phyloP scores from a whole-genome alignment of 2,888 invertebrate species.

The Iphiclides podalirius region DNA sequence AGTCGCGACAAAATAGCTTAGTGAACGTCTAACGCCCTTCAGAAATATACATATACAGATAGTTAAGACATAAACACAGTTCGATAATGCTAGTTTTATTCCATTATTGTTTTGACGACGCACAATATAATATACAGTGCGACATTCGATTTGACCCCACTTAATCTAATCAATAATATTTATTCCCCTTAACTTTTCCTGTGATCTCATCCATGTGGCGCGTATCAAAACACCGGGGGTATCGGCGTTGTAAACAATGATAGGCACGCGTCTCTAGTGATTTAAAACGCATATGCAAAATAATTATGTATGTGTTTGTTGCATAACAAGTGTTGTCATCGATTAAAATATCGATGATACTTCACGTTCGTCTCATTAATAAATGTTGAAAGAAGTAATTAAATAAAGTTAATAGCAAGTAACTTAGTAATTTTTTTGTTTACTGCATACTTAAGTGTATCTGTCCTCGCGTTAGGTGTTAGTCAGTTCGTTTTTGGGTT shows the following conservation, averaged over 20 bases:
- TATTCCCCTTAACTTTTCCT: constrained; percentile 65
- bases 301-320: background rate
- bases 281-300: constrained; percentile 6
- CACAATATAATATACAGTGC: constrained; percentile 42
- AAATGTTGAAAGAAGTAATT: background rate
- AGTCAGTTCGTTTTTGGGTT: no score
- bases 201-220: constrained; percentile 63
- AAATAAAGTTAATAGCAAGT: background rate
- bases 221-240: constrained; percentile 32
- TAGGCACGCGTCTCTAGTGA: constrained; percentile 4
- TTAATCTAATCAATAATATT: constrained; percentile 59
- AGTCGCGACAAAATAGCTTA: no score
- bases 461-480: no score
- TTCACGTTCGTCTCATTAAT: background rate
- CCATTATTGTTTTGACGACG: constrained; percentile 60
- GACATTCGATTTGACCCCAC: constrained; percentile 48
- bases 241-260: constrained; percentile 25
- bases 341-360: constrained; percentile 8
- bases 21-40: no score
- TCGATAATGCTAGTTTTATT: constrained; percentile 57
- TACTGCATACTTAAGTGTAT: no score
- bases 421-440: no score
- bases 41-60: no score
- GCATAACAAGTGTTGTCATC: constrained; percentile 5
- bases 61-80: no score